Base-by-base conservation (phyloP, 2,888 invertebrate genomes). In the Proisotoma minuta region DNA sequence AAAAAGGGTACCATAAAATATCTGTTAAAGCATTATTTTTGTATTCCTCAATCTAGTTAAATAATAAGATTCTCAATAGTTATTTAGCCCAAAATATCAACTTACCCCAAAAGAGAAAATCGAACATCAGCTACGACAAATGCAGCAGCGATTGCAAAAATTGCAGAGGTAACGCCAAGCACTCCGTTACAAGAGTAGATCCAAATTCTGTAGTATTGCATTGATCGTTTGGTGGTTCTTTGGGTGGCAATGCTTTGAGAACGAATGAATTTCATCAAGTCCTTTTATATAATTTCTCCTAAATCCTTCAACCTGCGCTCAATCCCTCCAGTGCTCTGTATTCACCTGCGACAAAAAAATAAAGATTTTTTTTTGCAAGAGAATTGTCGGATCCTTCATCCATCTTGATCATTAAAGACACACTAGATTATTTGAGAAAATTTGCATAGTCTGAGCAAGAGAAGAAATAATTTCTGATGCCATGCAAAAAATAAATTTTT, bases 141-240 rank as follows among this genome's bases (percentile, higher is more conserved):
- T 48, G 77, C 85, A 73, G 88, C 88, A 73, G 88, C 87, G 73
- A 86, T 86, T 76, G 86, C 84, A 78, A 90, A 89, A 65, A 88
- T 88, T 73, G 90, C 81, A 76, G 89, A 88, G 77, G 88, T 88
- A 75, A 89, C 85, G 79, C 91, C 82, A 79, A 91, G 83, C 76
- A 89, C 89, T 80, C 88, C 86, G 83, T 91, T 91, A 85, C 90
- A 90, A 78, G 89, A 88, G 84, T 91, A 91, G 79, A 91, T 91
- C 91, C 91, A 91, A 79, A 91, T 86, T 81, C 90, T 58, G 26
- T 48, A 54, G 54, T 39, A 54, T 54, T 39, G 54, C 54, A 54
- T 54, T 39, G 54, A 54, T 39, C 54, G 54, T 15, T 39, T 54
- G 3, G n/a, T n/a, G n/a, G 28, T 29, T 24, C 54, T 34, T 24